Evolutionary conservation across 2,797 vertebrate genomes (phyloP), one percentile per base, ranked within the genome.

Genomic region (Rhynchotus rufescens): DNA sequence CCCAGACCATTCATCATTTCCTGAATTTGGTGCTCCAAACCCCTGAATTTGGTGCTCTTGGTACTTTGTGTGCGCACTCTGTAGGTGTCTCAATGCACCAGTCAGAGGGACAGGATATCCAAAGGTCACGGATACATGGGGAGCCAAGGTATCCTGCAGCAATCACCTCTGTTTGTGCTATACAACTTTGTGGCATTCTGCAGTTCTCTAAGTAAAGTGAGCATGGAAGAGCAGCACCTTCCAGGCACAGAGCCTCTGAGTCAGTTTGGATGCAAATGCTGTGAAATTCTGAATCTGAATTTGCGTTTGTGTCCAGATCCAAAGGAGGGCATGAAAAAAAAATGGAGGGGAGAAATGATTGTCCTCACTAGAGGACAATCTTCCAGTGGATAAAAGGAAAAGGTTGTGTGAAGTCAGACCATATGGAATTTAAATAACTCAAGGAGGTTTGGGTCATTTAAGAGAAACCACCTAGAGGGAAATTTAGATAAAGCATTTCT

Each of bases 1-100:
- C 57, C 20, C 6, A 49, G 21, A 4, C 16, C 22, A 14, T 0
- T 80, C 76, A 68, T 61, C 52, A 57, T 12, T 1, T 40, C 30
- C 77, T 52, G 49, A 23, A 51, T 51, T 51, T 51, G 49, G 49
- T 51, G 49, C 23, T 51, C 49, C 23, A 51, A 7, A 51, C 23
- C 49, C 30, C 77, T 52, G 49, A 23, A 51, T 51, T 51, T 51
- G 49, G 49, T 51, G 49, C 23, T 51, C 49, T 51, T 51, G 22
- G 23, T 22, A 40, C 60, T 54, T 32, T 26, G 25, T 25, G 83
- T 10, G 30, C 47, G 2, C 0, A 0, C 44, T 38, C 34, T 28
- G 34, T 1, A 15, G 34, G 65, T 25, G 7, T 42, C 32, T 34
- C n/a, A 8, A 36, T 15, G 42, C 28, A 13, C 30, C 30, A n/a